A percentile compares a stretch with the other conserved stretches of the same genome.
phyloP scores from a whole-genome alignment of 2,113 vertebrate genomes.

The Desmodus rotundus region DNA sequence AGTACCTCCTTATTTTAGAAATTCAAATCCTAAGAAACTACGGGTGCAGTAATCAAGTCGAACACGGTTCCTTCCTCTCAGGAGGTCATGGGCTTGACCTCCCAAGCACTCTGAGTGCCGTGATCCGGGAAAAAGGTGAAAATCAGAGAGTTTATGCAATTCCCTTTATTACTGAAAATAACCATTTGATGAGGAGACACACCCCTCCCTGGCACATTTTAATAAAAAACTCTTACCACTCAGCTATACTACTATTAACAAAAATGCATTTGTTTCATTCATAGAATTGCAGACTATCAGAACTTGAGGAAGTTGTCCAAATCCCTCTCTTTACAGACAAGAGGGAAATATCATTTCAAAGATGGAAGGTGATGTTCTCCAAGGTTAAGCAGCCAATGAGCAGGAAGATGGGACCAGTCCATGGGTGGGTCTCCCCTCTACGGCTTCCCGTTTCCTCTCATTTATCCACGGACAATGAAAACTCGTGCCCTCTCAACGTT shows the following conservation, averaged over 20 bases:
- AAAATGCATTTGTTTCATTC: not conserved
- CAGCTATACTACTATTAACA: not conserved
- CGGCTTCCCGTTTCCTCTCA: not conserved
- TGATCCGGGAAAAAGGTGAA: rapidly evolving
- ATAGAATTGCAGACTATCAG: not conserved
- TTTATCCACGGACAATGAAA: not conserved
- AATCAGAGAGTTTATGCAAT: not conserved
- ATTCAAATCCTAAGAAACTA: not conserved
- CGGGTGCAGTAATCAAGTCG: too few relatives aligned
- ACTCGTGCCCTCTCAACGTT: not conserved
- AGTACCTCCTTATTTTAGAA: not conserved
- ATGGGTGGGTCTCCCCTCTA: not conserved
- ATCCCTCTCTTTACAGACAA: not conserved
- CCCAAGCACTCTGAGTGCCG: not conserved
- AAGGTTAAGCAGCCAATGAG: not conserved
- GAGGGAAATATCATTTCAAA: not conserved
- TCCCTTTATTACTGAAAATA: not conserved
- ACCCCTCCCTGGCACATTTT: not conserved
- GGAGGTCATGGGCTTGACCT: too few relatives aligned
- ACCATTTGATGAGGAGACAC: not conserved
- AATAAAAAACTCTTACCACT: not conserved
- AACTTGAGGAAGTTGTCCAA: not conserved
- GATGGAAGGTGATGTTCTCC: not conserved
- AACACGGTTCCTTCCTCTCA: rapidly evolving
- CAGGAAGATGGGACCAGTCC: not conserved